Conservation (phyloP, 2,113 vertebrate genomes). For the Taxidea taxus region DNA sequence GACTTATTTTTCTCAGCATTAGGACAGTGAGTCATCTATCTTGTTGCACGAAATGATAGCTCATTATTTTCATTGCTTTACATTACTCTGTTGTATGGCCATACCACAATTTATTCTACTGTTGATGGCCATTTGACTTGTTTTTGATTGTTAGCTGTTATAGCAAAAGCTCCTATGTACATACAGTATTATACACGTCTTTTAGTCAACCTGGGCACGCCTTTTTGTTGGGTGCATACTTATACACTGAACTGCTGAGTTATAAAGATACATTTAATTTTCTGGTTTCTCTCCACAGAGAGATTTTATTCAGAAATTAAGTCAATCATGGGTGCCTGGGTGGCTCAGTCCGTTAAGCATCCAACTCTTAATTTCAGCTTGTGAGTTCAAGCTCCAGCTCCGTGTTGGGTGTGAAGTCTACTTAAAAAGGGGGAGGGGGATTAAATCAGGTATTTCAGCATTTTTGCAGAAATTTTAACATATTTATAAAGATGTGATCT, state of each 20-base stretch:
- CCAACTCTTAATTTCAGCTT: not conserved
- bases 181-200: not conserved
- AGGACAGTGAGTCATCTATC: not conserved
- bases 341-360: not conserved
- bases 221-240: not conserved
- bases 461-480: not conserved
- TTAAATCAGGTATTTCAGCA: not conserved
- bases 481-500: not conserved
- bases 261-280: not conserved
- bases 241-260: not conserved
- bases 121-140: not conserved
- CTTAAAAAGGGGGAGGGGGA: not conserved
- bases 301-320: conserved; percentile 22
- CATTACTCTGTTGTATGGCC: not conserved
- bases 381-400: not conserved
- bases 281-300: not conserved
- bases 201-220: not conserved
- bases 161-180: not conserved
- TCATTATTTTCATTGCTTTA: not conserved
- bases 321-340: not conserved
- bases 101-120: not conserved
- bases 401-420: not conserved
- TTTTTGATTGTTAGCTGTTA: not conserved
- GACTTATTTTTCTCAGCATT: not conserved
- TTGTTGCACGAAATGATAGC: not conserved